Base-by-base conservation (phyloP, 2,888 invertebrate genomes). In the Ferrisia virgata region DNA sequence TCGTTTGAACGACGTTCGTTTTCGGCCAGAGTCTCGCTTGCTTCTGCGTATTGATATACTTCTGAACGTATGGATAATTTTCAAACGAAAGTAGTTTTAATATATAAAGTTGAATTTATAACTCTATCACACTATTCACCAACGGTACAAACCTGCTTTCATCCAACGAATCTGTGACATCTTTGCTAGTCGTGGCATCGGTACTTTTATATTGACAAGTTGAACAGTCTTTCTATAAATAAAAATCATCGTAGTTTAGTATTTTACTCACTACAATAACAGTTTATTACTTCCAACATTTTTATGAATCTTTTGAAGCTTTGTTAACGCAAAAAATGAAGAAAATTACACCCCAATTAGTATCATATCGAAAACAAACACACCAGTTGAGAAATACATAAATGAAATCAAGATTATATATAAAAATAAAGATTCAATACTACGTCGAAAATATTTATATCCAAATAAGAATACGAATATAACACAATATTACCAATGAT, bases 171-270 rank as follows among this genome's bases (percentile, higher is more conserved):
- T 79, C 84, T 1, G 79, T 84, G 22, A 84, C 84, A 79, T 84
- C 84, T 84, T 84, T 84, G 40, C 84, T 84, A 8, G 84, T 79
- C 2, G 84, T 84, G 4, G 84, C 84, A 25, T 84, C 84, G 11
- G 84, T 79, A 28, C 84, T 84, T 28, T 79, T 79, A 43, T 39
- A 84, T 22, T 84, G 84, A 69, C 79, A 84, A 18, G 84, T 84
- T 0, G 84, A 84, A 58, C 84, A 84, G 8, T 84, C 84, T 25
- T 84, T 84, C 84, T 84, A 69, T 11, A 28, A 53, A 53, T 53
- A 1, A 53, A 53, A 18, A n/a, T n/a, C 18, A 18, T 22, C 4
- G 18, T 22, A 0, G 25, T 11, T 28, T 28, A 64, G 3, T 28
- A n/a, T 47, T 18, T 11, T 25, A 53, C 22, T 22, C 1, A 3